A percentile compares a stretch with the other conserved stretches of the same genome.
Evolutionary conservation across 1,140 invertebrate species (phyloP).

Genomic region (Temnothorax longispinosus): DNA sequence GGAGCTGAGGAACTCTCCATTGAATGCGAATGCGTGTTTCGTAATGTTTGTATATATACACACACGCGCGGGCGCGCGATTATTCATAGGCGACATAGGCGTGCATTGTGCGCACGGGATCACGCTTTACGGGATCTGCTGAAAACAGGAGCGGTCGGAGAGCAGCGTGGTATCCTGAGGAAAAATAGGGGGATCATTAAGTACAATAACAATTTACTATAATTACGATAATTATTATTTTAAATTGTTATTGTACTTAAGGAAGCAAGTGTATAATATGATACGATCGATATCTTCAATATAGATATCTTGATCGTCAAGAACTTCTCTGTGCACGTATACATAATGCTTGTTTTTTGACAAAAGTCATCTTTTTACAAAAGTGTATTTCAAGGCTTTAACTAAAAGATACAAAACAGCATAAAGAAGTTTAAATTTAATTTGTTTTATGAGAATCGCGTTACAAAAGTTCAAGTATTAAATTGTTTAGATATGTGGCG

Average conservation of each 20-base stretch:
- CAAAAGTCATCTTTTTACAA: background rate
- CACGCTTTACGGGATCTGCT: slow-evolving; percentile 13
- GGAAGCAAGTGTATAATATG: too few species aligned
- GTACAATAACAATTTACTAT: background rate
- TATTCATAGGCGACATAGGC: slow-evolving; percentile 66
- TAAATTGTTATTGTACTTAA: too few species aligned
- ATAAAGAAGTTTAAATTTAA: background rate
- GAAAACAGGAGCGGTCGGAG: background rate
- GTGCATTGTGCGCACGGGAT: slow-evolving; percentile 60
- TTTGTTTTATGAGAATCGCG: background rate
- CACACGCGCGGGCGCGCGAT: slow-evolving; percentile 49
- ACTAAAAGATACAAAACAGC: background rate
- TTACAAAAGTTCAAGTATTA: background rate
- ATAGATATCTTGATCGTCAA: too few species aligned
- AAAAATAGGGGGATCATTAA: background rate
- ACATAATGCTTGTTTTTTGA: background rate
- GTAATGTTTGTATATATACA: slow-evolving; percentile 60
- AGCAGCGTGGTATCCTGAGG: background rate
- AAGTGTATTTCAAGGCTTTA: background rate
- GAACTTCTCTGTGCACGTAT: background rate
- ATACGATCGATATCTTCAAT: background rate
- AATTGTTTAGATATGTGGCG: background rate
- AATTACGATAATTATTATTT: too few species aligned
- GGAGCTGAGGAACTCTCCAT: slow-evolving; percentile 60
- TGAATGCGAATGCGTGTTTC: slow-evolving; percentile 68